These are phyloP conservation scores for Felis catus DNA, from an alignment of 2,113 vertebrate species.

Conservation along the genomic window F.catus_Fca126_mat1.0 CM031427.1:3823501-3824000, in stretches of 20 bases:
- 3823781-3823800: accelerated
- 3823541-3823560: neutral
- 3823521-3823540: neutral
- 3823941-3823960: neutral
- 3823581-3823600: neutral
- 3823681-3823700: neutral
- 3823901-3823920: neutral
- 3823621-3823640: accelerated
- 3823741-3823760: neutral
- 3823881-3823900: neutral
- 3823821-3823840: neutral
- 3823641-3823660: accelerated
- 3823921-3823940: neutral
- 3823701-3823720: accelerated
- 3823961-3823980: neutral
- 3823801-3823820: neutral
- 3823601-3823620: neutral
- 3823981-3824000: neutral
- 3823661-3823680: neutral
- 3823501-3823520: neutral
- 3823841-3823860: neutral
- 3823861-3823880: neutral
- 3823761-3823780: too few species aligned
- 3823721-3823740: neutral
- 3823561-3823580: neutral